A percentile compares a stretch with the other conserved stretches of the same genome.
phyloP scores from a whole-genome alignment of 2,113 vertebrate species.

The Stigmatopora nigra region DNA sequence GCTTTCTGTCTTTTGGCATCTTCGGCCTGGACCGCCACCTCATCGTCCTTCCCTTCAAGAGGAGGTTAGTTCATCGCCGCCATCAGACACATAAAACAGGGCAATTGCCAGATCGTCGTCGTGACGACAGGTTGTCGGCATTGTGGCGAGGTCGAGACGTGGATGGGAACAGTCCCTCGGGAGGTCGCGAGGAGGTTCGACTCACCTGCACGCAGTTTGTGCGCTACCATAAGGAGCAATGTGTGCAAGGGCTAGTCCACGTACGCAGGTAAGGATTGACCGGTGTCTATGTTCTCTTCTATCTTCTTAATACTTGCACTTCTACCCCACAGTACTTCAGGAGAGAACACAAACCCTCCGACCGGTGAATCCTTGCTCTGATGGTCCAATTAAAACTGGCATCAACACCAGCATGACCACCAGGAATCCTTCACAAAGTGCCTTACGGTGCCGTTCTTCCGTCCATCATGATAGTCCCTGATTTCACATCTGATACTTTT shows the following conservation, averaged over 20 bases:
- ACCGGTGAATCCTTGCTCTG: constrained; percentile 95
- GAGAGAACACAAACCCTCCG: constrained; percentile 77
- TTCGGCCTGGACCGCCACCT: constrained; percentile 95
- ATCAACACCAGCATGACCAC: constrained; percentile 19
- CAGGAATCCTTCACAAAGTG: constrained; percentile 14
- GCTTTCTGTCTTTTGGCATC: constrained; percentile 91
- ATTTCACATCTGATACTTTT: neutral
- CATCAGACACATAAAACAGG: neutral
- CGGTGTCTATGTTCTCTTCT: neutral
- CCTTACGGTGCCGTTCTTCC: constrained; percentile 17
- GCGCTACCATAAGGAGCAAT: constrained; percentile 88
- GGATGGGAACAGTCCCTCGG: constrained; percentile 50
- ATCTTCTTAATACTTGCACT: neutral
- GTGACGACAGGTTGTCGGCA: constrained; percentile 71
- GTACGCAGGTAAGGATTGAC: constrained; percentile 75
- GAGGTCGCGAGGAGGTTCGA: constrained; percentile 84
- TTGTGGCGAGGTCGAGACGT: constrained; percentile 76
- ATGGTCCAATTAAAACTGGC: constrained; percentile 17
- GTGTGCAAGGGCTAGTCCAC: constrained; percentile 84
- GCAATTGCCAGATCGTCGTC: neutral
- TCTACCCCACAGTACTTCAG: constrained; percentile 69
- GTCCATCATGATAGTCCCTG: neutral
- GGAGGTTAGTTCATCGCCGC: constrained; percentile 70
- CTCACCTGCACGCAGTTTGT: constrained; percentile 95
- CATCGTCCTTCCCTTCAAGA: constrained; percentile 91